A percentile compares a stretch with the other conserved stretches of the same genome.
Evolutionary conservation across 2,888 invertebrate genomes (phyloP).

Genomic region (Lepidocyrtinus sp.): DNA sequence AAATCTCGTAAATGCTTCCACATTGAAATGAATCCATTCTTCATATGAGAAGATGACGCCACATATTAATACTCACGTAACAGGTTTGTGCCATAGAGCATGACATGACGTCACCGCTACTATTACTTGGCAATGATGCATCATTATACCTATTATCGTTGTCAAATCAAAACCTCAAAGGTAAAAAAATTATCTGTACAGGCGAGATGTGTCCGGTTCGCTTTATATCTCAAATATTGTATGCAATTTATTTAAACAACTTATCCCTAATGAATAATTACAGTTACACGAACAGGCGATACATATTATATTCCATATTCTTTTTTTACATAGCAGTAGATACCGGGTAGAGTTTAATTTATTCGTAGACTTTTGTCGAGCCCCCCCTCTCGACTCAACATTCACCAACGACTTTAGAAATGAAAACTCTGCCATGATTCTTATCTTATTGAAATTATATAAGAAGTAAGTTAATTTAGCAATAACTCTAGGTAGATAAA

Average conservation of each 20-base stretch:
- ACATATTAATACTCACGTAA: too few relatives aligned
- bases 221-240: slow-evolving; percentile 56
- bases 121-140: too few relatives aligned
- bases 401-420: slow-evolving; percentile 44
- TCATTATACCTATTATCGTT: too few relatives aligned
- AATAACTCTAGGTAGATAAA: not conserved
- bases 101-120: too few relatives aligned
- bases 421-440: slow-evolving; percentile 50
- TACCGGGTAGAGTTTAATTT: slow-evolving; percentile 60
- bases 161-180: too few relatives aligned
- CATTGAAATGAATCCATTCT: too few relatives aligned
- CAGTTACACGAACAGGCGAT: slow-evolving; percentile 53
- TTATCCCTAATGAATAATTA: too few relatives aligned
- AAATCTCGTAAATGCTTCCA: too few relatives aligned
- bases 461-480: slow-evolving; percentile 11
- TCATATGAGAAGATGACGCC: slow-evolving; percentile 3
- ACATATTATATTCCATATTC: slow-evolving; percentile 40
- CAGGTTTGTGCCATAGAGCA: too few relatives aligned
- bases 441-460: slow-evolving; percentile 16
- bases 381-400: slow-evolving; percentile 26
- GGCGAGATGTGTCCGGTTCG: too few relatives aligned
- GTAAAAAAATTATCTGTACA: too few relatives aligned
- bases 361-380: slow-evolving; percentile 45
- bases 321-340: slow-evolving; percentile 55
- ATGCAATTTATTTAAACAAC: slow-evolving; percentile 60